Base-by-base conservation (phyloP, 2,797 vertebrate genomes). In the Microctenopoma steveboyesi region DNA sequence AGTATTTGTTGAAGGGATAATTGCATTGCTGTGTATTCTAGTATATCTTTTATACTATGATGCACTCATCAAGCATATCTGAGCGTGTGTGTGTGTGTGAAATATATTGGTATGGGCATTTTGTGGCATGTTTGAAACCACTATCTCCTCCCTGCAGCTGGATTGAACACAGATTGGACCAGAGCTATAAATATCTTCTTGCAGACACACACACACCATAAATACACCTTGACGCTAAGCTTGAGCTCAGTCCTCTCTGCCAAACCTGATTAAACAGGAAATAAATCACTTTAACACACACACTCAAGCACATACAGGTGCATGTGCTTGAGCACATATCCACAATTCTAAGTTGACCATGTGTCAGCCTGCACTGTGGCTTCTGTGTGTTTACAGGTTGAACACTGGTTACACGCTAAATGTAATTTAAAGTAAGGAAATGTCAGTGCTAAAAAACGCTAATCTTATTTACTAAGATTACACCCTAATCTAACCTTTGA, bases 221-320 rank as follows among this genome's bases (percentile, higher is more conserved):
- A 89, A 90, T 88, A 90, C 82, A 88, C 84, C 76, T 86, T 83
- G 84, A 86, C 33, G 78, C 76, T 68, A 74, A 84, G 83, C 86
- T 83, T 81, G 69, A 84, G 81, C 88, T 85, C 70, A 67, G 77
- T 74, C 74, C 22, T 66, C 75, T 78, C 87, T 86, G 89, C 89
- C 88, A 88, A 87, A 84, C 84, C 74, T 10, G 87, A 89, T 92
- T 90, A 91, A 87, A 87, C 72, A 68, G 76, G 75, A 88, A 88
- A 92, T 89, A 90, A 88, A 92, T 90, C 86, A 88, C 66, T 74
- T 4, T 12, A 76, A 75, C 69, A 56, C 78, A 67, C 66, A 60
- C 47, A 48, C 40, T 43, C 53, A 11, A 46, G n/a, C 39, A 49
- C 43, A 13, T 5, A 53, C 52, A 62, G 53, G 69, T 63, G 25